Evolutionary conservation across 1,140 invertebrate genomes (phyloP).

Genomic region (Heterodera carotae): DNA sequence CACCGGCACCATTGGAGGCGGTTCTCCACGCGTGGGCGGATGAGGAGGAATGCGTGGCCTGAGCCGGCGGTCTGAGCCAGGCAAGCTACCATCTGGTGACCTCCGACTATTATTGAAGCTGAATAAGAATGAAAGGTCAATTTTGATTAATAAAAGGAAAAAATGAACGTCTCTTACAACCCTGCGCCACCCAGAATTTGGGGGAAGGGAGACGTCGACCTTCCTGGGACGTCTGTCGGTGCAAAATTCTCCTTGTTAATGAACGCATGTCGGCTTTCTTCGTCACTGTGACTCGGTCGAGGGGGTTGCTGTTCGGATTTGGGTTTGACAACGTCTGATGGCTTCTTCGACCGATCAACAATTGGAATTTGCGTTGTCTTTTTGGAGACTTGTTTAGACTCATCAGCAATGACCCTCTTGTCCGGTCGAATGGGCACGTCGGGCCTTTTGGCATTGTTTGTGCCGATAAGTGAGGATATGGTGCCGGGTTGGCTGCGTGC

Average conservation of each 20-base stretch:
- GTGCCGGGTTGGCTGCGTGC: too few relatives aligned
- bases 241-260: conserved; percentile 22
- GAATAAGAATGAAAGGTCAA: conserved; percentile 1
- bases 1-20: too few relatives aligned
- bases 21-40: too few relatives aligned
- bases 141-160: background rate
- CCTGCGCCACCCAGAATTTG: conserved; percentile 22
- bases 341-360: background rate
- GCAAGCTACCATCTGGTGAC: background rate
- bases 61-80: background rate
- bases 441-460: too few relatives aligned
- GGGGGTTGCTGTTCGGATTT: background rate
- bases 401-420: background rate
- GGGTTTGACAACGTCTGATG: background rate
- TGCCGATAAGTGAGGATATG: too few relatives aligned
- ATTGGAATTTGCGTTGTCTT: background rate
- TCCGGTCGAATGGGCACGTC: background rate
- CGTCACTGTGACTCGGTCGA: background rate
- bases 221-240: background rate
- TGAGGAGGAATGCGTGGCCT: conserved; percentile 29
- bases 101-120: background rate
- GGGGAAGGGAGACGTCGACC: conserved; percentile 4
- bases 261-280: background rate
- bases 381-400: background rate
- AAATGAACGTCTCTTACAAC: background rate